Evolutionary conservation across 1,140 invertebrate genomes (phyloP).

Genomic region (Drosophila kikkawai): DNA sequence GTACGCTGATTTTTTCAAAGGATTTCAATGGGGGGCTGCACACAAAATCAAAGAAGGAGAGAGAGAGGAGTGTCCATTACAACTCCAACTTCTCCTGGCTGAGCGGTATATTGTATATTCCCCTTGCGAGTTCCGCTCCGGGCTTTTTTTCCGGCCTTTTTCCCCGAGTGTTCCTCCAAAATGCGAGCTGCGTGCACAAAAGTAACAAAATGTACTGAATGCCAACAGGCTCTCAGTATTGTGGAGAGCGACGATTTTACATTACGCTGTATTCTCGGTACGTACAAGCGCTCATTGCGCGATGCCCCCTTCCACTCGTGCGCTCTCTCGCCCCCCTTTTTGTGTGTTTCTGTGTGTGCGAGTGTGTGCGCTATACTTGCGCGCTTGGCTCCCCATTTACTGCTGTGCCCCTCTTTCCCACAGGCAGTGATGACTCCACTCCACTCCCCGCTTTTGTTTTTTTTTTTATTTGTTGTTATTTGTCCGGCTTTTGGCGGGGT

Average conservation of each 20-base stretch:
- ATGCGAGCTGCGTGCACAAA: slow-evolving; percentile 76
- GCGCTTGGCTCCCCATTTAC: slow-evolving; percentile 50
- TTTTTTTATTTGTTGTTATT: slow-evolving; percentile 20
- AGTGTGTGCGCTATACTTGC: slow-evolving; percentile 65
- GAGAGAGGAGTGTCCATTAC: slow-evolving; percentile 14
- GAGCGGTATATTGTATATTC: slow-evolving; percentile 1
- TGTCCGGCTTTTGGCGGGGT: slow-evolving; percentile 52
- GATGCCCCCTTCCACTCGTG: slow-evolving; percentile 24
- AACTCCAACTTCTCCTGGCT: slow-evolving; percentile 35
- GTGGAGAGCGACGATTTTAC: slow-evolving; percentile 74
- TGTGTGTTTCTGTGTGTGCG: slow-evolving; percentile 25
- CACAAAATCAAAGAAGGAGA: background rate
- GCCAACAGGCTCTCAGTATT: slow-evolving; percentile 79
- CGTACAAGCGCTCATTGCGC: slow-evolving; percentile 78
- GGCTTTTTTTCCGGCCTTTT: slow-evolving; percentile 15
- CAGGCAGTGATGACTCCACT: slow-evolving; percentile 74
- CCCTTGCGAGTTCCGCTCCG: slow-evolving; percentile 22
- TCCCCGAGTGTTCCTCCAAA: slow-evolving; percentile 27
- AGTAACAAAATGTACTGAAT: slow-evolving; percentile 85
- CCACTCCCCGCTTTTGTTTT: slow-evolving; percentile 43
- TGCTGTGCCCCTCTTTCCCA: slow-evolving; percentile 22
- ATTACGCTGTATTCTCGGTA: slow-evolving; percentile 71
- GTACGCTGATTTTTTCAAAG: slow-evolving; percentile 43
- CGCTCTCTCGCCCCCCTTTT: slow-evolving; percentile 24
- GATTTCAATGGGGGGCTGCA: slow-evolving; percentile 24